Base-by-base conservation (phyloP, 2,888 invertebrate species). In the Cryptophagus acutangulus region DNA sequence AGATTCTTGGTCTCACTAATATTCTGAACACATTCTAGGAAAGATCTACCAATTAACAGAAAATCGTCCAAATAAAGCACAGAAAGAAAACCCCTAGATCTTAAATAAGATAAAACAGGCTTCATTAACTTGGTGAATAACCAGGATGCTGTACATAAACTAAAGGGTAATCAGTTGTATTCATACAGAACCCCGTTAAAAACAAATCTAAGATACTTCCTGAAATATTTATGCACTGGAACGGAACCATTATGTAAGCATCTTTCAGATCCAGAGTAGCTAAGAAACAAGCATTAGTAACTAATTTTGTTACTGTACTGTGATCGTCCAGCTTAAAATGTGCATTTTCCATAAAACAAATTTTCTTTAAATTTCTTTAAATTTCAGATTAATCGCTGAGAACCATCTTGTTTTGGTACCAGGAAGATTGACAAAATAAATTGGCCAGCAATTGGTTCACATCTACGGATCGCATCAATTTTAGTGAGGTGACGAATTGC, bases 51-150 rank as follows among this genome's bases (percentile, higher is more conserved):
- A 20, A 20, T 6, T 8, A 20, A 8, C 9, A 20, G 9, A 20
- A 20, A 20, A 15, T 40, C 40, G 15, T 40, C 29, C 15, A 40
- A 35, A 33, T 17, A 40, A 29, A 25, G 17, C 28, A 40, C 16
- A 17, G 16, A 28, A 2, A 20, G 14, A 9, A 18, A 29, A 26
- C 30, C 38, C 14, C 30, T 29, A 2, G 13, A 17, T 26, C 40
- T 33, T 33, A 40, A 35, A 17, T 26, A 9, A 12, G 10, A 4
- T 40, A 36, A 17, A n/a, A 36, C 12, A 8, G 40, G 38, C 13
- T 38, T 38, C n/a, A 38, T 20, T 17, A 38, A 24, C 25, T 38
- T 38, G n/a, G 30, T 30, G 33, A 40, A 40, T 17, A 40, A 14
- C 28, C 15, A 40, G 3, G 40, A 35, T 3, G 29, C 28, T 17